Evolutionary conservation across 2,888 invertebrate species (phyloP).

Genomic region (Agonopterix alstromeriana): DNA sequence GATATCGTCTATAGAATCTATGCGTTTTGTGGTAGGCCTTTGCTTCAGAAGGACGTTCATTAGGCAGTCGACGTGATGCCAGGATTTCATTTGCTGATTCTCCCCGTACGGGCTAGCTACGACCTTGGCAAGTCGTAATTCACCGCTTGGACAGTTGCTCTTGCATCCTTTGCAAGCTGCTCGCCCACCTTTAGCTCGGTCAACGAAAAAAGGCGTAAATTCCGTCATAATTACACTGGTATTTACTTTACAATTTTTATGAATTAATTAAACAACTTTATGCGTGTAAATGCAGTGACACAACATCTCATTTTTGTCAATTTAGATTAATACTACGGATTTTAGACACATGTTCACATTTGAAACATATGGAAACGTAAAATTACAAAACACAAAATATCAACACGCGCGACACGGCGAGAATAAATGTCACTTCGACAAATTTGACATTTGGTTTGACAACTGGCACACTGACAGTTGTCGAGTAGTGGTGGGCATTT

Average conservation of each 20-base stretch:
- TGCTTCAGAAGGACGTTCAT: constrained; percentile 88
- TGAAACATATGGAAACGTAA: no score
- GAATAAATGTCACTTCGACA: neutral
- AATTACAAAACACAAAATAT: no score
- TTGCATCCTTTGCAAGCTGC: constrained; percentile 94
- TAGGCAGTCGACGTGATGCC: constrained; percentile 88
- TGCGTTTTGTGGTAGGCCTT: constrained; percentile 86
- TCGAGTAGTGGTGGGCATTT: no score
- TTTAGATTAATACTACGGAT: no score
- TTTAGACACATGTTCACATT: no score
- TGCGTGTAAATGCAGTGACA: no score
- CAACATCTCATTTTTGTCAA: no score
- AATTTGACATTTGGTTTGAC: neutral
- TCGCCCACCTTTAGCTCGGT: constrained; percentile 87
- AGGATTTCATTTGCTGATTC: constrained; percentile 87
- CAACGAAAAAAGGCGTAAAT: constrained; percentile 78
- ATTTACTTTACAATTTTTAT: no score
- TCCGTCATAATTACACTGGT: constrained; percentile 25
- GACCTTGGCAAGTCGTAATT: constrained; percentile 86
- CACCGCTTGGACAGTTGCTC: constrained; percentile 82
- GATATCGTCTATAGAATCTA: constrained; percentile 87
- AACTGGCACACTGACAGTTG: no score
- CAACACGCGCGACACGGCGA: neutral
- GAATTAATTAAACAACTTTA: no score
- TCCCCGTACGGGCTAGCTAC: constrained; percentile 86